Conservation (phyloP, 1,140 invertebrate species). For the Tetranychus cinnabarinus region DNA sequence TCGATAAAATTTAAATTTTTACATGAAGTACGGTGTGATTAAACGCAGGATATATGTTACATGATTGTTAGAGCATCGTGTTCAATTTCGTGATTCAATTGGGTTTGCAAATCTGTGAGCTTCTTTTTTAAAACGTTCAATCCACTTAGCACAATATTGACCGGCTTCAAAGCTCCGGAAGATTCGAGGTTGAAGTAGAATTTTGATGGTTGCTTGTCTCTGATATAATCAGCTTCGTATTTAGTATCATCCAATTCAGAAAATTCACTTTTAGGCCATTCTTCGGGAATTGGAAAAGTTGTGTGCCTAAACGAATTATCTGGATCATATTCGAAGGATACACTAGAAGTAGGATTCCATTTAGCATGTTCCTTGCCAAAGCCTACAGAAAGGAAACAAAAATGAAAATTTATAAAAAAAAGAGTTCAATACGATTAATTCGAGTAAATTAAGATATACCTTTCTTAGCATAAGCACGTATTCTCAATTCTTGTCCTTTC, state of each 20-base stretch:
- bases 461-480: slow-evolving; percentile 80
- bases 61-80: background rate
- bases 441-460: slow-evolving; percentile 6
- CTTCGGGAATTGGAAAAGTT: slow-evolving; percentile 85
- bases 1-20: no score
- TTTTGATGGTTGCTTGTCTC: slow-evolving; percentile 83
- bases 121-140: slow-evolving; percentile 83
- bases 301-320: slow-evolving; percentile 94
- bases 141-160: slow-evolving; percentile 90
- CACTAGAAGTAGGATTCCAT: slow-evolving; percentile 96
- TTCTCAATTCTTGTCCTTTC: slow-evolving; percentile 88
- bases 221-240: slow-evolving; percentile 64
- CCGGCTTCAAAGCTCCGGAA: slow-evolving; percentile 71
- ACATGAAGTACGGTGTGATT: no score
- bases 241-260: slow-evolving; percentile 54
- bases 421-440: background rate
- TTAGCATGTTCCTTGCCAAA: slow-evolving; percentile 99
- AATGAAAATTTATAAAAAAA: slow-evolving; percentile 15
- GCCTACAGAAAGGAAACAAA: slow-evolving; percentile 17
- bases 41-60: no score
- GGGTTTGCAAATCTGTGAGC: slow-evolving; percentile 77
- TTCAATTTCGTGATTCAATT: slow-evolving; percentile 26
- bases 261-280: slow-evolving; percentile 98
- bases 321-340: slow-evolving; percentile 97
- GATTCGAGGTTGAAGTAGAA: slow-evolving; percentile 95